Base-by-base conservation (phyloP, 2,113 vertebrate genomes). In the Trogon surrucura region DNA sequence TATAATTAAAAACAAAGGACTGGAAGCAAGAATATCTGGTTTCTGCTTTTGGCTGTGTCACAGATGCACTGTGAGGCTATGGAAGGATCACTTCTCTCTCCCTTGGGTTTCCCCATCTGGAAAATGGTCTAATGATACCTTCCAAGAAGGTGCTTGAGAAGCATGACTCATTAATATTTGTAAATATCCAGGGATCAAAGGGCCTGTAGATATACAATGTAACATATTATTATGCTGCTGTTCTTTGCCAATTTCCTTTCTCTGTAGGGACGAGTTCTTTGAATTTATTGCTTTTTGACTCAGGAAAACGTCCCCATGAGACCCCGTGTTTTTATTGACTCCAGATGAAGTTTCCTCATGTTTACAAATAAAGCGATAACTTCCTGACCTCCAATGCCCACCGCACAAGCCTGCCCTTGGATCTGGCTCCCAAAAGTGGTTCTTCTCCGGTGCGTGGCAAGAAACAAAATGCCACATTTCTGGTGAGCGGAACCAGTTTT, bases 1-100 rank as follows among this genome's bases (percentile, higher is more conserved):
- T 72, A 16, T 81, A 97, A 96, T 96, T 95, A 96, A 92, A 95
- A 94, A 80, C 89, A 94, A 95, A 96, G 88, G 67, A 61, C 80
- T 96, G 57, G 58, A 87, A 97, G 71, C 95, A 89, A 96, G 92
- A 94, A 91, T 94, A 96, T 95, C 93, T 94, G 91, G 93, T 94
- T 96, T 96, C 69, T 88, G 62, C 88, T 89, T 51, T 91, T 7
- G 11, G 21, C 87, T 91, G 90, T 92, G 94, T 88, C 91, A 96
- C 50, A 62, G 69, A 94, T 38, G 34, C 93, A 80, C 58, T 69
- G 70, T 85, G 74, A 92, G 74, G 58, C 79, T 93, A 36, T 88
- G 69, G 75, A 83, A 72, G 57, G 73, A 88, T 94, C 85, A 86
- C 50, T 92, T 95, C 85, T 92, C 74, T 94, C 78, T 93, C 91